These are phyloP conservation scores for Liasis olivaceus DNA, from an alignment of 2,797 vertebrate genomes.

Conservation along the genomic window DNA sequence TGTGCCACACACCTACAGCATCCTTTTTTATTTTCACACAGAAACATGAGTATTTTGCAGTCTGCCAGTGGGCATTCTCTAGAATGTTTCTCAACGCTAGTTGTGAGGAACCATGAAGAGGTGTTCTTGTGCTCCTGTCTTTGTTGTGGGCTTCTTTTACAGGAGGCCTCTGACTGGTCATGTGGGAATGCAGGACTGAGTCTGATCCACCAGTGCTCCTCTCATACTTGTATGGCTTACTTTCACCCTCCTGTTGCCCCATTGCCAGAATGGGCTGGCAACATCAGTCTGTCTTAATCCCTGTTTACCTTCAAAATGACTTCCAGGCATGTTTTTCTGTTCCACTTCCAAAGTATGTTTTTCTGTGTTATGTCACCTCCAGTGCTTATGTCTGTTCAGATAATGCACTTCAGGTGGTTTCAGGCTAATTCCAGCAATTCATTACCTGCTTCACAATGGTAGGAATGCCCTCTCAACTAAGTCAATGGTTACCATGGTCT, in stretches of 20 bases:
- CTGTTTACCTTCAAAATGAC: background rate
- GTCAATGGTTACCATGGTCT: background rate
- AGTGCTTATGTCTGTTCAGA: background rate
- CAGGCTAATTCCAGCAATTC: background rate
- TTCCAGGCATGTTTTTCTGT: background rate
- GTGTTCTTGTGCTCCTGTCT: background rate
- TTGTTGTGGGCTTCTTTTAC: background rate
- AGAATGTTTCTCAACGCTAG: background rate
- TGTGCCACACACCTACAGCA: background rate
- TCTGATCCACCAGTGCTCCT: background rate
- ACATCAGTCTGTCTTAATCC: background rate
- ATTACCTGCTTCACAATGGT: background rate
- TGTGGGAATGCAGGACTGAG: background rate
- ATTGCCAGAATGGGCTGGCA: background rate
- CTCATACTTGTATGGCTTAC: background rate
- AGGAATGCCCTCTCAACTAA: background rate
- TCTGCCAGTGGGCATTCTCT: too few species aligned
- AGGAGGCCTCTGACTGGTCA: background rate
- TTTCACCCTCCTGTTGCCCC: background rate
- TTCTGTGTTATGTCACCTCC: background rate
- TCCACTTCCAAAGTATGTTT: background rate
- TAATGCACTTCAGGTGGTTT: background rate
- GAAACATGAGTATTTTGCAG: background rate
- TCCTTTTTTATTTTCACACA: background rate
- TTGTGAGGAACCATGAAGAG: background rate